These are phyloP conservation scores for Cyprinodon variegatus DNA, from an alignment of 2,113 vertebrate genomes.

Conservation along the genomic window DNA sequence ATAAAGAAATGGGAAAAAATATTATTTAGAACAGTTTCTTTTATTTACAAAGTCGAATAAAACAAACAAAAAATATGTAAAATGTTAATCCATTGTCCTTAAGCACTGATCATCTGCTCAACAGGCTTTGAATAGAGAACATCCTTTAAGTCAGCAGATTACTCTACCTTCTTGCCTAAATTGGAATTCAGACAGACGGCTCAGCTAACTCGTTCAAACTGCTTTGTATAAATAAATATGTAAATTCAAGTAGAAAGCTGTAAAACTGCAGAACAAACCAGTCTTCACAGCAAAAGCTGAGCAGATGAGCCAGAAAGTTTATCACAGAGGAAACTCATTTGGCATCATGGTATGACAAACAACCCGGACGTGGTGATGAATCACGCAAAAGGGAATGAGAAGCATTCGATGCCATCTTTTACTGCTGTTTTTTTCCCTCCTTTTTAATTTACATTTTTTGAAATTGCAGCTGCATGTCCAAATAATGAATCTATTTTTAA, in stretches of 20 bases:
- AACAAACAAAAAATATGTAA: slow-evolving; percentile 46
- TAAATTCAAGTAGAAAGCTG: slow-evolving; percentile 78
- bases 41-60: slow-evolving; percentile 80
- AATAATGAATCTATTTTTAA: slow-evolving; percentile 1
- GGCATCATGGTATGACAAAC: slow-evolving; percentile 16
- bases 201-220: slow-evolving; percentile 30
- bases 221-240: slow-evolving; percentile 74
- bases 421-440: slow-evolving; percentile 17
- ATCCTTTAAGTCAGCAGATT: slow-evolving; percentile 60
- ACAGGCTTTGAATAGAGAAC: slow-evolving; percentile 59
- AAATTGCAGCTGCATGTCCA: background rate
- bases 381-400: slow-evolving; percentile 8
- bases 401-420: slow-evolving; percentile 26
- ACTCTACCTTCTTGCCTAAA: slow-evolving; percentile 47
- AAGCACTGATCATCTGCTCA: slow-evolving; percentile 55
- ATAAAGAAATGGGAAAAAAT: slow-evolving; percentile 37
- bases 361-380: slow-evolving; percentile 27
- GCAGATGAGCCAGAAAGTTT: slow-evolving; percentile 35
- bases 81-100: slow-evolving; percentile 64
- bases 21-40: slow-evolving; percentile 68
- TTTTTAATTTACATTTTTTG: slow-evolving; percentile 16
- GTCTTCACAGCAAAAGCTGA: slow-evolving; percentile 29
- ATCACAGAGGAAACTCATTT: slow-evolving; percentile 40
- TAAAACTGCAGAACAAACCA: slow-evolving; percentile 51
- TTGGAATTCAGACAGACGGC: slow-evolving; percentile 58